phyloP scores from a whole-genome alignment of 2,113 vertebrate species.

The Corvus moneduloides region DNA sequence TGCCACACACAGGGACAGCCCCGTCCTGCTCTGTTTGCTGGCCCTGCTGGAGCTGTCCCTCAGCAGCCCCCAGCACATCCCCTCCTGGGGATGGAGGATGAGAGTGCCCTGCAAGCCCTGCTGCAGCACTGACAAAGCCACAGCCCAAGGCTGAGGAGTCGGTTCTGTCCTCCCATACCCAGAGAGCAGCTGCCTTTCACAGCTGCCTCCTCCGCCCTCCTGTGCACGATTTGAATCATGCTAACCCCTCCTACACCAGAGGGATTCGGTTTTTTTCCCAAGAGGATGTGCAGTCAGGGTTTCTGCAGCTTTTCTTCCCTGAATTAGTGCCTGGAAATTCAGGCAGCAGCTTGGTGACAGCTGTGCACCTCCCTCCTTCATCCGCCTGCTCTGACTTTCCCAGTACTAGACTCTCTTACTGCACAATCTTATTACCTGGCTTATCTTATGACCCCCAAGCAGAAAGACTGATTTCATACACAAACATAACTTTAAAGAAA shows the following conservation, averaged over 20 bases:
- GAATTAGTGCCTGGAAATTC: background rate
- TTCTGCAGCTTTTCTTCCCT: background rate
- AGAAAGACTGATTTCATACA: background rate
- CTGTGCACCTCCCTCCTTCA: background rate
- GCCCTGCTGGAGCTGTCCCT: conserved; percentile 54
- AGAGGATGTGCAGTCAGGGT: background rate
- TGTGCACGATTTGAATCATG: no score
- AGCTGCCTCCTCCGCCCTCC: background rate
- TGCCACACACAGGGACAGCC: conserved; percentile 35
- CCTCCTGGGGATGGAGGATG: background rate
- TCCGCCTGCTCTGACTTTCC: background rate
- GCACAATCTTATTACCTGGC: background rate
- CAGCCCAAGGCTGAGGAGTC: background rate
- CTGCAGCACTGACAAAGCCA: background rate
- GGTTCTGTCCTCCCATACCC: background rate
- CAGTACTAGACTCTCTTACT: background rate
- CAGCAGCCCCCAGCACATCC: conserved; percentile 66
- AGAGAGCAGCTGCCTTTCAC: background rate
- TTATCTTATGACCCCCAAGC: background rate
- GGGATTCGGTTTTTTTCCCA: background rate
- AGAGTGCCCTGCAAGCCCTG: background rate
- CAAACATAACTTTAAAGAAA: background rate
- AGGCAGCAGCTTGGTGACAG: background rate
- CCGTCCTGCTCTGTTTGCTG: background rate
- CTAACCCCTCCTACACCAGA: background rate